A percentile compares a stretch with the other conserved stretches of the same genome.
phyloP scores from a whole-genome alignment of 2,797 vertebrate species.

The Anableps anableps region DNA sequence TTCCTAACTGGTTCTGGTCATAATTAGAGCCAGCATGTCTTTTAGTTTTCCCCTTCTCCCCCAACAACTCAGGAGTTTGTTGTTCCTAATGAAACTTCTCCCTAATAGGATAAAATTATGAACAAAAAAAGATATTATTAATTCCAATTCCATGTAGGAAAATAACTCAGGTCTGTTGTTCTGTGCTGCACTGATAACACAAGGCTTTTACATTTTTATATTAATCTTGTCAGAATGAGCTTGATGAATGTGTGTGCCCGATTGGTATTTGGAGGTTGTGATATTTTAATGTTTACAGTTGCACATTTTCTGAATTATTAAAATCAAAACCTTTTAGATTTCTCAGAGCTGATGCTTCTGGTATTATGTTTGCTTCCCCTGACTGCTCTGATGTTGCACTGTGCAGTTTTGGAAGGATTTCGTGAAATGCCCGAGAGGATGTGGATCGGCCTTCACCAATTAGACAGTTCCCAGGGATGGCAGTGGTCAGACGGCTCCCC shows the following conservation, averaged over 20 bases:
- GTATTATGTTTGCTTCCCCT: not conserved
- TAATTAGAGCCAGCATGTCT: not conserved
- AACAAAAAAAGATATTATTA: not conserved
- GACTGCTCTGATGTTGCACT: slow-evolving; percentile 14
- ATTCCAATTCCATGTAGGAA: not conserved
- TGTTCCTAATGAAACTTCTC: not conserved
- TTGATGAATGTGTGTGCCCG: not conserved
- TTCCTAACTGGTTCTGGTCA: not conserved
- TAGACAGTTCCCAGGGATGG: slow-evolving; percentile 90
- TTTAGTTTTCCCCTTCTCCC: not conserved
- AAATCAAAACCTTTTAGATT: not conserved
- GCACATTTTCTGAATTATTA: not conserved
- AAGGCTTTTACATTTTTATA: not conserved
- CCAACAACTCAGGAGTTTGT: not conserved
- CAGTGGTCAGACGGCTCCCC: slow-evolving; percentile 95
- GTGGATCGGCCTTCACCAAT: slow-evolving; percentile 95
- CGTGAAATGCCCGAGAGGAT: slow-evolving; percentile 79
- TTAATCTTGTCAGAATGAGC: not conserved
- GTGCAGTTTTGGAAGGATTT: slow-evolving; percentile 69
- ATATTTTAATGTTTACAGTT: not conserved
- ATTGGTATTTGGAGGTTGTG: too few relatives aligned
- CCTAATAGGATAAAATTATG: not conserved
- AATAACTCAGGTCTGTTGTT: not conserved
- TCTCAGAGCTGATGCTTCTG: not conserved
- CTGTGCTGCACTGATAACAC: not conserved